Evolutionary conservation across 2,888 invertebrate species (phyloP).

Genomic region (Eupithecia vulgata): DNA sequence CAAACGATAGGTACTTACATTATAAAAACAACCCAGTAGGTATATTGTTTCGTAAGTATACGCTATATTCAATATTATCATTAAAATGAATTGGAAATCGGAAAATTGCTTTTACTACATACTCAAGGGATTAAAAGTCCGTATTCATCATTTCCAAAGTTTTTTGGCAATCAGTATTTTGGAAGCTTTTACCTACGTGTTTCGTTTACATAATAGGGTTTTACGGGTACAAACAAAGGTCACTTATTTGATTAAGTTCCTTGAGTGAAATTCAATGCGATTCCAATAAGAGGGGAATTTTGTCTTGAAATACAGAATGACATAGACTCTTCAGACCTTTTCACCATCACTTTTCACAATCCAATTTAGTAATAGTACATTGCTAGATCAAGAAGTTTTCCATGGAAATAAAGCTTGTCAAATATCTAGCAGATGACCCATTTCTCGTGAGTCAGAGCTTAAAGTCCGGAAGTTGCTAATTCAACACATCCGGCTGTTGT

Average conservation of each 20-base stretch:
- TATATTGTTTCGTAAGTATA: not conserved
- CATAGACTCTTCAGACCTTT: too few relatives aligned
- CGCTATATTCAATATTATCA: not conserved
- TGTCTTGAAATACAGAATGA: too few relatives aligned
- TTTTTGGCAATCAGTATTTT: not conserved
- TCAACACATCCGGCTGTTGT: slow-evolving; percentile 33
- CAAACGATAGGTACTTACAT: not conserved
- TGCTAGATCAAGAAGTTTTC: too few relatives aligned
- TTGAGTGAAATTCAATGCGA: not conserved
- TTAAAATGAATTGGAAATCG: not conserved
- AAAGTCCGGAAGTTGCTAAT: slow-evolving; percentile 27
- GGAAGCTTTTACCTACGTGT: not conserved
- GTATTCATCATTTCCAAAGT: not conserved
- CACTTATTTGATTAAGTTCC: not conserved
- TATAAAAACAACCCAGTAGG: not conserved
- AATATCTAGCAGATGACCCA: too few relatives aligned
- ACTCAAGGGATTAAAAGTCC: not conserved
- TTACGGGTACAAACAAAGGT: not conserved
- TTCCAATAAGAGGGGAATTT: not conserved
- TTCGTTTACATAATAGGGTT: not conserved
- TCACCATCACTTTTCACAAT: too few relatives aligned
- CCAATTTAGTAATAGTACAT: too few relatives aligned
- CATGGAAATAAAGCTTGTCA: too few relatives aligned
- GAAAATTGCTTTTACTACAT: not conserved
- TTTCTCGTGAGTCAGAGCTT: not conserved